Evolutionary conservation across 1,140 invertebrate species (phyloP).

Genomic region (Steinernema feltiae): DNA sequence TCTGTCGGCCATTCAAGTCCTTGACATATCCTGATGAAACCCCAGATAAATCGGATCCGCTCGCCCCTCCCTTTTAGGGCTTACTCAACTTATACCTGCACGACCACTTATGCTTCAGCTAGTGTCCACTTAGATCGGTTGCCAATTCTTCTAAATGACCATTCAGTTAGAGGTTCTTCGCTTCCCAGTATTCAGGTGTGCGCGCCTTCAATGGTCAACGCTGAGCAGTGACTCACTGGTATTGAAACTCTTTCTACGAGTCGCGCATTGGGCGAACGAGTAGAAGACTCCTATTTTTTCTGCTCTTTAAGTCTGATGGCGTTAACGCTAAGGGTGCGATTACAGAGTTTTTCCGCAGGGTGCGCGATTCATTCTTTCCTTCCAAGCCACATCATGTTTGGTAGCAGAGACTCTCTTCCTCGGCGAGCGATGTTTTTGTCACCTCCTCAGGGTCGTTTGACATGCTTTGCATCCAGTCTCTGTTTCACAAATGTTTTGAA

Average conservation of each 20-base stretch:
- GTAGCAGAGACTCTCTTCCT: not conserved
- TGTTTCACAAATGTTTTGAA: conserved; percentile 4
- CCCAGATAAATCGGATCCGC: conserved; percentile 11
- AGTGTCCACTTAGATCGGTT: not conserved
- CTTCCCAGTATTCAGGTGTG: not conserved
- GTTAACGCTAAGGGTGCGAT: conserved; percentile 5
- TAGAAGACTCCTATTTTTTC: not conserved
- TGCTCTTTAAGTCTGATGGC: not conserved
- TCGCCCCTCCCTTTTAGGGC: not conserved
- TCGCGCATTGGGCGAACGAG: too few relatives aligned
- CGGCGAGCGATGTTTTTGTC: not conserved
- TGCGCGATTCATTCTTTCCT: conserved; percentile 9
- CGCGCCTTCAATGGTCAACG: not conserved
- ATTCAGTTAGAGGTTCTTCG: not conserved
- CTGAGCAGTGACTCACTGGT: not conserved
- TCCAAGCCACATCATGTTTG: not conserved
- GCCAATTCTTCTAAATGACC: not conserved
- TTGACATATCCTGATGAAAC: conserved; percentile 9
- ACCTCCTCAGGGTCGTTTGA: conserved; percentile 10
- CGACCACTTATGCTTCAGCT: not conserved
- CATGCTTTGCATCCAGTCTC: not conserved
- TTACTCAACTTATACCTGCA: conserved; percentile 10
- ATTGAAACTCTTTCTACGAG: too few relatives aligned
- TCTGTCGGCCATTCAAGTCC: conserved; percentile 13
- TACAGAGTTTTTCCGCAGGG: conserved; percentile 13